Conservation (phyloP, 2,797 vertebrate species). For the Chelidonichthys spinosus region DNA sequence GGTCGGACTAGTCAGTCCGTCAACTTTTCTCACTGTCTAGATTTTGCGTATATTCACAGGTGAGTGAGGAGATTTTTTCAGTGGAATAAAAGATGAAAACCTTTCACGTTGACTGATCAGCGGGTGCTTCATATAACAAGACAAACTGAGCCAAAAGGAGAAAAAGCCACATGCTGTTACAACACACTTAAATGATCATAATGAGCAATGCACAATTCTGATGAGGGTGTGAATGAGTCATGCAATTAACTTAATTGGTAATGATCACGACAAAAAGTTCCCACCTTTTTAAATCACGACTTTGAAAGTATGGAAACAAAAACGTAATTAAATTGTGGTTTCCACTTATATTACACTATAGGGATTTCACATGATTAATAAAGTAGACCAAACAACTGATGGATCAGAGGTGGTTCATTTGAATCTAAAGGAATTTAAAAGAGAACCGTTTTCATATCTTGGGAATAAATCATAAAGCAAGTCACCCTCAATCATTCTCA, state of each 20-base stretch:
- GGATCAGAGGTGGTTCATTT: neutral
- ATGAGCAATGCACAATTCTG: conserved; percentile 27
- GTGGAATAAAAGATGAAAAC: conserved; percentile 38
- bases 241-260: conserved; percentile 22
- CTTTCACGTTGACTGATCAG: conserved; percentile 22
- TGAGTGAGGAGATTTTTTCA: conserved; percentile 40
- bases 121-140: conserved; percentile 10
- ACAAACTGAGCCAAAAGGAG: conserved; percentile 3
- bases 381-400: neutral
- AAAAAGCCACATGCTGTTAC: conserved; percentile 10
- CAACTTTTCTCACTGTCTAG: conserved; percentile 18
- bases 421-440: conserved; percentile 16
- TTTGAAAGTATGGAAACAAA: neutral
- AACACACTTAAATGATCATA: conserved; percentile 36
- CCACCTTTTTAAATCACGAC: conserved; percentile 5
- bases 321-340: conserved; percentile 14
- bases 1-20: conserved; percentile 30
- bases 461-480: conserved; percentile 9
- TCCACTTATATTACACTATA: neutral
- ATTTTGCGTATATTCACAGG: conserved; percentile 35
- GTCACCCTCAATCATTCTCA: conserved; percentile 16
- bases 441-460: neutral
- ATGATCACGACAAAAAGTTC: conserved; percentile 2
- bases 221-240: conserved; percentile 47
- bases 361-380: neutral